These are phyloP conservation scores for Agriopis marginaria DNA, from an alignment of 2,888 invertebrate genomes.

Conservation along the genomic window DNA sequence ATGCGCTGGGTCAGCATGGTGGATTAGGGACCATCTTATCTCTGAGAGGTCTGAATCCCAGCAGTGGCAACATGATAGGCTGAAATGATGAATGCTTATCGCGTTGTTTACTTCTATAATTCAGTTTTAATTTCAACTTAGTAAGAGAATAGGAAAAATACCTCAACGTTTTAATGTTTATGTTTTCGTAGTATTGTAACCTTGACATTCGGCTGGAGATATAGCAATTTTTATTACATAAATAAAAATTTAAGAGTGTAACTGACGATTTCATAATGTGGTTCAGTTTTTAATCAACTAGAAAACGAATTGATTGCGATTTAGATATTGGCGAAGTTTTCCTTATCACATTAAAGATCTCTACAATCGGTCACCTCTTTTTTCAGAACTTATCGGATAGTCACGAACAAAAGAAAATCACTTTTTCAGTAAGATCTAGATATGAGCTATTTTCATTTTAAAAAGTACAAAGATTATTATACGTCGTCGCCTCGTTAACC, in stretches of 20 bases:
- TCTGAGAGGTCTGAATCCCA: too few species aligned
- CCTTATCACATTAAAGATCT: slow-evolving; percentile 5
- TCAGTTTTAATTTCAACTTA: slow-evolving; percentile 1
- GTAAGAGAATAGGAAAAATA: slow-evolving; percentile 13
- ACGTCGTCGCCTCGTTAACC: background rate
- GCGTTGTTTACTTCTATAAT: slow-evolving; percentile 5
- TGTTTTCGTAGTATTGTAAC: slow-evolving; percentile 42
- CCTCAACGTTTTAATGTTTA: slow-evolving; percentile 15
- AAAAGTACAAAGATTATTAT: too few species aligned
- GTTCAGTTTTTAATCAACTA: background rate
- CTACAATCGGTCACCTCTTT: slow-evolving; percentile 27
- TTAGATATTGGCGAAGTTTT: background rate
- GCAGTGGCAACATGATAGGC: too few species aligned
- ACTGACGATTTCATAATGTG: slow-evolving; percentile 8
- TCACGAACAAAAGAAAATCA: slow-evolving; percentile 15
- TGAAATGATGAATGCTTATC: slow-evolving; percentile 4
- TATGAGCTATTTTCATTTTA: background rate
- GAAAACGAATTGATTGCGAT: background rate
- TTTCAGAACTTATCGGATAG: slow-evolving; percentile 11
- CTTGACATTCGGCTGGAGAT: slow-evolving; percentile 43
- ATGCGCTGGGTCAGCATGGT: too few species aligned
- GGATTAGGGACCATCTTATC: too few species aligned
- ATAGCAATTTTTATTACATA: slow-evolving; percentile 29
- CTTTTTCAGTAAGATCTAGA: background rate
- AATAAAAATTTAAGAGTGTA: slow-evolving; percentile 29